Percentiles rank a stretch among this genome's conserved stretches.
These are phyloP conservation scores for Dendrophyllia cribrosa DNA, from an alignment of 64 coral and sea anemone species.

Conservation along the genomic window DNA sequence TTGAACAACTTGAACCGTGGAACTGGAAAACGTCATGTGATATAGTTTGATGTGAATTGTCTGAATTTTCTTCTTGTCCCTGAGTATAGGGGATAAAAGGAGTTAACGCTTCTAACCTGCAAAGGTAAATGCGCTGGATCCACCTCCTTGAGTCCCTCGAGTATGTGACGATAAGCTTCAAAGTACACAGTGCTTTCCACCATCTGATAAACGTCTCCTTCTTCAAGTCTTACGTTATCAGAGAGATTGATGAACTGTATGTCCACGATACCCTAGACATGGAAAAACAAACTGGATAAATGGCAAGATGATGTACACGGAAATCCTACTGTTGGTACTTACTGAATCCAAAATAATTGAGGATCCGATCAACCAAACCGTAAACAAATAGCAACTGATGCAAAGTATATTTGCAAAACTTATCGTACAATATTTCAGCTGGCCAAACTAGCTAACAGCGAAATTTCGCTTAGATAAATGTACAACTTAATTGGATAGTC, in stretches of 20 bases:
- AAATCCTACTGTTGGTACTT: background rate
- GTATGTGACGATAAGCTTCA: slow-evolving; percentile 93
- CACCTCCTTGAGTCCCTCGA: slow-evolving; percentile 72
- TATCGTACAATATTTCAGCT: too few relatives aligned
- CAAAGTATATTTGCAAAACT: too few relatives aligned
- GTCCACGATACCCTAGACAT: slow-evolving; percentile 74
- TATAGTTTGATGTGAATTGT: too few relatives aligned
- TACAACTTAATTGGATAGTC: too few relatives aligned
- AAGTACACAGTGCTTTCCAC: slow-evolving; percentile 98
- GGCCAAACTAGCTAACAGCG: too few relatives aligned
- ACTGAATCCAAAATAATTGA: background rate
- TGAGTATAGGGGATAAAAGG: background rate
- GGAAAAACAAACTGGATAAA: background rate
- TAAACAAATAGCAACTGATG: too few relatives aligned
- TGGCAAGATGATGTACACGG: background rate
- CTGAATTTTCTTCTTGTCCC: too few relatives aligned
- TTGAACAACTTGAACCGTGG: too few relatives aligned
- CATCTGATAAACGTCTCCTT: slow-evolving; percentile 86
- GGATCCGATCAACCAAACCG: too few relatives aligned
- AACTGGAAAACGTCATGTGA: too few relatives aligned
- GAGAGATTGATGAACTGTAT: slow-evolving; percentile 69
- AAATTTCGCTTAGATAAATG: too few relatives aligned
- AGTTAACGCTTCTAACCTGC: slow-evolving; percentile 49
- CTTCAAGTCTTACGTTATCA: slow-evolving; percentile 55
- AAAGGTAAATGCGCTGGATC: slow-evolving; percentile 67